phyloP scores from a whole-genome alignment of 2,888 invertebrate genomes.

The Trichacis sp. region DNA sequence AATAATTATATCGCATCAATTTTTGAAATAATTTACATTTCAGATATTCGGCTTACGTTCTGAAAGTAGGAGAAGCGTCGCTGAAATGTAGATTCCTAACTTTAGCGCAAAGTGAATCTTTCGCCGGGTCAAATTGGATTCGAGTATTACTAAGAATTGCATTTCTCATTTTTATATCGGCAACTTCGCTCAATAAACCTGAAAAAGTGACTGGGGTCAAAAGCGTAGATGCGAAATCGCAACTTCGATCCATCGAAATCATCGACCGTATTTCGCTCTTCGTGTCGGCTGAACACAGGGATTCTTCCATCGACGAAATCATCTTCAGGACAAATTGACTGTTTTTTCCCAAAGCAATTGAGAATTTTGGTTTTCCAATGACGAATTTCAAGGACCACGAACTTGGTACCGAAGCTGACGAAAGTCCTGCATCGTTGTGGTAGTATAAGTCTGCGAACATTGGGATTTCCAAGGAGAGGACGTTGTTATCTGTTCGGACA shows the following conservation, averaged over 20 bases:
- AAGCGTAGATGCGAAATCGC: constrained; percentile 87
- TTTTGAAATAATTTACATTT: too few species aligned
- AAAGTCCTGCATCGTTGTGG: constrained; percentile 79
- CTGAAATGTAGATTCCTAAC: constrained; percentile 94
- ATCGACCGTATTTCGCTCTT: constrained; percentile 74
- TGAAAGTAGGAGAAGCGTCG: constrained; percentile 87
- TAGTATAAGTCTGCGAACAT: constrained; percentile 83
- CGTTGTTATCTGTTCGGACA: constrained; percentile 85
- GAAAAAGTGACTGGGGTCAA: constrained; percentile 94
- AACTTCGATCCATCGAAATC: constrained; percentile 85
- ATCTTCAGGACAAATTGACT: constrained; percentile 73
- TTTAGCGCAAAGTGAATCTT: constrained; percentile 83
- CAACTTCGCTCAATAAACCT: constrained; percentile 89
- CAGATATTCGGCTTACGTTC: constrained; percentile 86
- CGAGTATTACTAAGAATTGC: constrained; percentile 75
- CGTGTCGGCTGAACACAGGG: constrained; percentile 48
- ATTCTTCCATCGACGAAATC: constrained; percentile 60
- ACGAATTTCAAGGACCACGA: constrained; percentile 85
- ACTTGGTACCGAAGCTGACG: constrained; percentile 83
- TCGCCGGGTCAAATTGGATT: constrained; percentile 77
- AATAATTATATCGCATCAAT: too few species aligned
- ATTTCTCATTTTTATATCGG: constrained; percentile 84
- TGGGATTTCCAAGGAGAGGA: constrained; percentile 89
- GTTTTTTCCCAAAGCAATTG: constrained; percentile 77
- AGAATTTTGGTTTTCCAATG: constrained; percentile 78